These are phyloP conservation scores for Lytechinus variegatus DNA, from an alignment of 35 echinoderm and acorn worm species.

Conservation along the genomic window DNA sequence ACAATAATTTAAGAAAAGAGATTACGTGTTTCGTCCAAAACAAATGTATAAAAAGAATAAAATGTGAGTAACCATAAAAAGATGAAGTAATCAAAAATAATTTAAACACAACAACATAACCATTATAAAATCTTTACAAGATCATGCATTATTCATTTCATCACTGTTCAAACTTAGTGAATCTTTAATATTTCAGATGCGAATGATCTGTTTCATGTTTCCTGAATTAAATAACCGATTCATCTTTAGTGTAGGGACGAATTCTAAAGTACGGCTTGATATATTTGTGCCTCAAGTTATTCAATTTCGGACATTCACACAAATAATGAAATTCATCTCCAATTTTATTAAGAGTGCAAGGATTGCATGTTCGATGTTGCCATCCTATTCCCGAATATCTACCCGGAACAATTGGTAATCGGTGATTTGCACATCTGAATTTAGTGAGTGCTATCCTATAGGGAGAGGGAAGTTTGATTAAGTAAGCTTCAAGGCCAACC, in stretches of 20 bases:
- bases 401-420: neutral
- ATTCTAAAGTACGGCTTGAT: neutral
- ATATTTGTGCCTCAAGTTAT: neutral
- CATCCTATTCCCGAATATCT: neutral
- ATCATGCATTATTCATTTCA: too few relatives aligned
- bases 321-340: slow-evolving; percentile 11
- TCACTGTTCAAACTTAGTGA: neutral
- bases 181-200: neutral
- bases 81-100: too few relatives aligned
- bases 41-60: too few relatives aligned
- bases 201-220: neutral
- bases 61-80: too few relatives aligned
- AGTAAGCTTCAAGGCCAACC: neutral
- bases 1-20: too few relatives aligned
- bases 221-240: neutral
- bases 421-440: neutral
- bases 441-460: neutral
- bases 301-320: neutral
- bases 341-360: neutral
- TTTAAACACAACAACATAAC: too few relatives aligned
- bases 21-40: too few relatives aligned
- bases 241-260: neutral
- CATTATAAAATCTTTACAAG: too few relatives aligned
- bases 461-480: neutral
- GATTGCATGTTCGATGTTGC: neutral